Evolutionary conservation across 2,113 vertebrate species (phyloP), one percentile per base, ranked within the genome.

Genomic region (Spea multiplicata): DNA sequence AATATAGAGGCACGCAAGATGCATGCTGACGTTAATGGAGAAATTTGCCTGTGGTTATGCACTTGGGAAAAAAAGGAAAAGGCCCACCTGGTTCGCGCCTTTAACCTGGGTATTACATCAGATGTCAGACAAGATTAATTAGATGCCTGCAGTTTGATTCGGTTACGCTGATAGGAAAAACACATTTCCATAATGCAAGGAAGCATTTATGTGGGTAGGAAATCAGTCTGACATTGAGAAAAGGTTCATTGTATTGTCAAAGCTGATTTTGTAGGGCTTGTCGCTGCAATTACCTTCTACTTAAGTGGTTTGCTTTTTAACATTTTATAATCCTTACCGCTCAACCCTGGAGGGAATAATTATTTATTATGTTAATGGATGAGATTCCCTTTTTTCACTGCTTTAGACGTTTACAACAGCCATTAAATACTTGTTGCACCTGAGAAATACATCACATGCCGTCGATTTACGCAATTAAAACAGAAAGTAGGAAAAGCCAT

Each of bases 11-110:
- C 89, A 90, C 87, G 86, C 44, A 87, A 93, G 91, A 96, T 95
- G 90, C 87, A 87, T 84, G 84, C 62, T 94, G 97, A 97, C 96
- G 93, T 93, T 97, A 97, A 98, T 97, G 95, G 95, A 94, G 91
- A 92, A 93, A 96, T 94, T 91, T 83, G 94, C 96, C 96, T 84
- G 88, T 88, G 93, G 96, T 92, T 92, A 95, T 91, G 85, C 75
- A 88, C 84, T 62, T 13, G 2, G 61, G 0, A 44, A 50, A 10
- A 66, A 48, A 65, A 47, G 16, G 64, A 75, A 47, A 0, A 83
- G 82, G 83, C 59, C 84, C 86, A 86, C 87, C 77, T 92, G 80
- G 85, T 87, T 86, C 81, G 62, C 88, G 90, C 90, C 88, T 91
- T 85, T 90, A 93, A 93, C 90, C 87, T 87, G 87, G 86, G 89